A percentile compares a stretch with the other conserved stretches of the same genome.
Conservation (phyloP, 2,113 vertebrate genomes). For the Cromileptes altivelis region DNA sequence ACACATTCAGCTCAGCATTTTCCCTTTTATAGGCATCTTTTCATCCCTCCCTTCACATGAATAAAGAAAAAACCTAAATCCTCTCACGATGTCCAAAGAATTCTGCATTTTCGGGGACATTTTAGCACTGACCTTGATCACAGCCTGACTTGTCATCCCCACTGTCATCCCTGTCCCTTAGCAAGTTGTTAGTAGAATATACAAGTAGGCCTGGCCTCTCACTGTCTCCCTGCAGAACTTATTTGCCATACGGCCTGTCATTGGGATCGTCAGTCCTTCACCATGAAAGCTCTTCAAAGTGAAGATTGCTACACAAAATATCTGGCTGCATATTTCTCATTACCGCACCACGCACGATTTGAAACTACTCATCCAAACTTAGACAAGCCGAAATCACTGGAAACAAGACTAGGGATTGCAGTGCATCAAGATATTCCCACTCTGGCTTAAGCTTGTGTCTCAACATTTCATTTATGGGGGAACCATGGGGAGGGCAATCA, state of each 20-base stretch:
- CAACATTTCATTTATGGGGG: background rate
- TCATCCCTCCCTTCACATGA: slow-evolving; percentile 37
- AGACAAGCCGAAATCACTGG: slow-evolving; percentile 30
- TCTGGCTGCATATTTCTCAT: slow-evolving; percentile 37
- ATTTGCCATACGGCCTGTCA: slow-evolving; percentile 51
- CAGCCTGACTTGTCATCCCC: slow-evolving; percentile 60
- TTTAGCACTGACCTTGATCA: slow-evolving; percentile 71
- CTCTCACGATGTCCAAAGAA: slow-evolving; percentile 40
- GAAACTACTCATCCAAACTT: slow-evolving; percentile 1
- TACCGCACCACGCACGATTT: background rate
- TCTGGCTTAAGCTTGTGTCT: background rate
- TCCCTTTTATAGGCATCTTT: slow-evolving; percentile 41
- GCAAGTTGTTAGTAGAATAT: slow-evolving; percentile 60
- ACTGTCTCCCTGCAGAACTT: slow-evolving; percentile 34
- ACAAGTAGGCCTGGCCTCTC: slow-evolving; percentile 44
- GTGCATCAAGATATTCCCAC: slow-evolving; percentile 10
- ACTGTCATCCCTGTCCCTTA: slow-evolving; percentile 60
- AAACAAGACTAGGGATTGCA: background rate
- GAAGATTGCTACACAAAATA: slow-evolving; percentile 34
- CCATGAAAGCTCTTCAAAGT: slow-evolving; percentile 43
- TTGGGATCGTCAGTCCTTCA: slow-evolving; percentile 14
- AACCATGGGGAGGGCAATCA: slow-evolving; percentile 56
- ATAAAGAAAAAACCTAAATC: slow-evolving; percentile 56
- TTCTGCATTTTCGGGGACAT: slow-evolving; percentile 50
- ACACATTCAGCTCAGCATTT: slow-evolving; percentile 22